These are phyloP conservation scores for Hydropotes inermis DNA, from an alignment of 2,113 vertebrate species.

Conservation along the genomic window DNA sequence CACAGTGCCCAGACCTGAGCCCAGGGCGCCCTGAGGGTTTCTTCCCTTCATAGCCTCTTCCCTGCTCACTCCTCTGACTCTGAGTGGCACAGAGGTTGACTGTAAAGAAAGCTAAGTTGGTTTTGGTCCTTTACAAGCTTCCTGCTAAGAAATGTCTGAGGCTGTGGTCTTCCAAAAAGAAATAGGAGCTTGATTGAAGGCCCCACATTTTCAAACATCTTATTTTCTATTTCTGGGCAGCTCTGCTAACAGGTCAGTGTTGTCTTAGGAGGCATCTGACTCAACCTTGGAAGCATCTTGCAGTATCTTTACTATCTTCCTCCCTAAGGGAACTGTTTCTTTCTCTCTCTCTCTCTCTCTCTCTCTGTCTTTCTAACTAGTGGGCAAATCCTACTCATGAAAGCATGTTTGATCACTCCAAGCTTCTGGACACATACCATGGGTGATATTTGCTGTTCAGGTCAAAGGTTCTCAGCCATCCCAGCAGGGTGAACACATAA, in stretches of 20 bases:
- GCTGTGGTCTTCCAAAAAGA: conserved; percentile 30
- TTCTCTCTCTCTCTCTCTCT: neutral
- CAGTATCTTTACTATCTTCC: neutral
- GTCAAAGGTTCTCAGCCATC: neutral
- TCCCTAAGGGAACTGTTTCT: neutral
- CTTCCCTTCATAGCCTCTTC: neutral
- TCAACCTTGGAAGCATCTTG: neutral
- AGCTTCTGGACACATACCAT: neutral
- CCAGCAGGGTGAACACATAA: neutral
- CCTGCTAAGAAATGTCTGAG: neutral
- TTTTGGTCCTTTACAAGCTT: conserved; percentile 19
- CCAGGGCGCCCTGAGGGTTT: neutral
- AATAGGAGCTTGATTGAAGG: neutral
- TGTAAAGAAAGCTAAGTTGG: neutral
- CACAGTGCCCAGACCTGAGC: neutral
- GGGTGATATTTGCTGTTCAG: neutral
- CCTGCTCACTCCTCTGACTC: neutral
- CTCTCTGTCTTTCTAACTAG: neutral
- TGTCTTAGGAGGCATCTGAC: neutral
- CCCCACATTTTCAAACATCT: neutral
- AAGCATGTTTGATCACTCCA: neutral
- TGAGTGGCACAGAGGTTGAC: neutral
- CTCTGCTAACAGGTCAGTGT: neutral
- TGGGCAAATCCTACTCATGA: neutral
- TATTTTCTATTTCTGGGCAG: conserved; percentile 23